Conservation (phyloP, 2,888 invertebrate species). For the Caenorhabditis becei region DNA sequence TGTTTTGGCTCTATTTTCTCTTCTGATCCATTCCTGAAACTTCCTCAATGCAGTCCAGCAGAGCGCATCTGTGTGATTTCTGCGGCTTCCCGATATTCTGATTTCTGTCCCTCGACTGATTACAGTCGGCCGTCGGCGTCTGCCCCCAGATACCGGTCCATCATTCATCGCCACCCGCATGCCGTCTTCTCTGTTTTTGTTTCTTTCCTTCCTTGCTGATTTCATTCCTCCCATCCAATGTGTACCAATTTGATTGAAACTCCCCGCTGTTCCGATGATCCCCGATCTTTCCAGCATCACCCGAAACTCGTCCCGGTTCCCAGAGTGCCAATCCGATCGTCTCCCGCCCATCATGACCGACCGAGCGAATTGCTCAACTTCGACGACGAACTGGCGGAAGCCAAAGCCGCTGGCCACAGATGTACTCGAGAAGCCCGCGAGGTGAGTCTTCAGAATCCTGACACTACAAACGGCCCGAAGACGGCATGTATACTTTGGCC, state of each 20-base stretch:
- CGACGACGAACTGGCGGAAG: constrained; percentile 47
- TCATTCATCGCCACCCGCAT: constrained; percentile 17
- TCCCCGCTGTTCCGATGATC: constrained; percentile 32
- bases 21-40: too few relatives aligned
- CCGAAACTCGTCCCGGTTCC: neutral
- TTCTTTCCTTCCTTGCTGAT: constrained; percentile 42
- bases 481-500: constrained; percentile 13
- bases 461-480: constrained; percentile 36
- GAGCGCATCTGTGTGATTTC: neutral
- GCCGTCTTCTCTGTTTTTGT: constrained; percentile 55
- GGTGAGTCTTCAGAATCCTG: constrained; percentile 25
- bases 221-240: neutral
- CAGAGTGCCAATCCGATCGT: constrained; percentile 3
- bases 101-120: constrained; percentile 28
- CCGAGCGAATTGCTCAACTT: constrained; percentile 52
- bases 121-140: constrained; percentile 15
- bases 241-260: constrained; percentile 30
- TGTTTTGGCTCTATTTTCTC: too few relatives aligned
- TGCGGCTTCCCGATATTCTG: constrained; percentile 22
- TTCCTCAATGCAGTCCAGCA: too few relatives aligned
- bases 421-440: constrained; percentile 60
- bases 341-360: constrained; percentile 32
- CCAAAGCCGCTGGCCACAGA: constrained; percentile 57
- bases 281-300: neutral
- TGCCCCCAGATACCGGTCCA: constrained; percentile 55